Conservation (phyloP, 2,797 vertebrate genomes). For the Erpetoichthys calabaricus region DNA sequence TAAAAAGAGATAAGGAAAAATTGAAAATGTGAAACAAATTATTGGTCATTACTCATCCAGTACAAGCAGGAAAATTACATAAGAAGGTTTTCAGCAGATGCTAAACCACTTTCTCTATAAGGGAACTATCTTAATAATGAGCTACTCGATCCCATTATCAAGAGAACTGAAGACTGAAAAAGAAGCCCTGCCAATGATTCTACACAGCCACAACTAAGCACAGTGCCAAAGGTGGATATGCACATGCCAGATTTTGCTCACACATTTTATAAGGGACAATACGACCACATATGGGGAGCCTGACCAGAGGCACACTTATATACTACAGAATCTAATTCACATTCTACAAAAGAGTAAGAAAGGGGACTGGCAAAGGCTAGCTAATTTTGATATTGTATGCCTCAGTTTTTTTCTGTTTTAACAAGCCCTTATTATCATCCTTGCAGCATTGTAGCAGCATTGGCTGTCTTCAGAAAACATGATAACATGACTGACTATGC, state of each 20-base stretch:
- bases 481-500: no score
- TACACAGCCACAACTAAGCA: background rate
- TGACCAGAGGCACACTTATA: conserved; percentile 51
- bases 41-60: no score
- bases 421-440: no score
- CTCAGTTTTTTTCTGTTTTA: no score
- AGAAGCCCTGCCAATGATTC: conserved; percentile 4
- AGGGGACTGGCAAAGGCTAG: conserved; percentile 26
- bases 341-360: conserved; percentile 40
- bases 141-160: conserved; percentile 40
- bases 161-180: conserved; percentile 3
- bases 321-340: conserved; percentile 52
- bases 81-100: conserved; percentile 38
- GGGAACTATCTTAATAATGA: conserved; percentile 33
- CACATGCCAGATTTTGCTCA: conserved; percentile 62
- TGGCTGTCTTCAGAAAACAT: no score
- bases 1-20: no score
- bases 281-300: conserved; percentile 32
- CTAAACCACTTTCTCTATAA: conserved; percentile 45
- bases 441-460: no score
- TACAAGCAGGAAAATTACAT: conserved; percentile 34
- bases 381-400: no score
- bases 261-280: conserved; percentile 41
- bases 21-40: no score
- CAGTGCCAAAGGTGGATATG: conserved; percentile 30